These are phyloP conservation scores for Phyllostomus hastatus DNA, from an alignment of 2,113 vertebrate genomes.

Conservation along the genomic window DNA sequence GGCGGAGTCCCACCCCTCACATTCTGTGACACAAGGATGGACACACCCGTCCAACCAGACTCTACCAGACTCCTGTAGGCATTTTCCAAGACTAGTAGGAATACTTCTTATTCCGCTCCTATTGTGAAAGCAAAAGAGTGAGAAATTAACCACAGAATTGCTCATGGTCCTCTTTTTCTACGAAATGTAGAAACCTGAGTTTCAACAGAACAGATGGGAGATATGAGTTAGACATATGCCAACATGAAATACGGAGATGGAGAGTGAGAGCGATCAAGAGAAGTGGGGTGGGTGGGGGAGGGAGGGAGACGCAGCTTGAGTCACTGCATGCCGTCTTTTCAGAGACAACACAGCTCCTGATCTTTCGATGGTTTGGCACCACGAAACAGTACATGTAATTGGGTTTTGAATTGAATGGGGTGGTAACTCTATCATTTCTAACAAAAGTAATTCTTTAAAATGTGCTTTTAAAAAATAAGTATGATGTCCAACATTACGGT, in stretches of 20 bases:
- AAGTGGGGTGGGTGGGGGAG: no score
- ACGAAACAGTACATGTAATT: neutral
- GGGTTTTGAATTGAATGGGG: neutral
- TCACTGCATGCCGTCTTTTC: neutral
- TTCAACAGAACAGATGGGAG: neutral
- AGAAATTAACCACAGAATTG: neutral
- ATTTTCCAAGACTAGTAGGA: neutral
- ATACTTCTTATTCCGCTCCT: no score
- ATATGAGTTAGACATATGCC: neutral
- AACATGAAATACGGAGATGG: neutral
- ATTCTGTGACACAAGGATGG: neutral
- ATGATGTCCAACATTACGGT: neutral
- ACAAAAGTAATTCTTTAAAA: neutral
- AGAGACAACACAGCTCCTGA: neutral
- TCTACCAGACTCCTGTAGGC: no score
- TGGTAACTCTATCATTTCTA: neutral
- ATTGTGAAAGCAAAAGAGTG: neutral
- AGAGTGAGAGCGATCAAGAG: rapidly evolving
- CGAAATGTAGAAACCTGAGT: neutral
- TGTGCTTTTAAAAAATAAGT: neutral
- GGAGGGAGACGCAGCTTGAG: neutral
- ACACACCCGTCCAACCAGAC: neutral
- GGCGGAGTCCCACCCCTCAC: no score
- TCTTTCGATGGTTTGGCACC: neutral
- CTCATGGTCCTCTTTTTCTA: neutral